Evolutionary conservation across 1,140 invertebrate genomes (phyloP), one percentile per base, ranked within the genome.

Genomic region (Zaprionus lachaisei): DNA sequence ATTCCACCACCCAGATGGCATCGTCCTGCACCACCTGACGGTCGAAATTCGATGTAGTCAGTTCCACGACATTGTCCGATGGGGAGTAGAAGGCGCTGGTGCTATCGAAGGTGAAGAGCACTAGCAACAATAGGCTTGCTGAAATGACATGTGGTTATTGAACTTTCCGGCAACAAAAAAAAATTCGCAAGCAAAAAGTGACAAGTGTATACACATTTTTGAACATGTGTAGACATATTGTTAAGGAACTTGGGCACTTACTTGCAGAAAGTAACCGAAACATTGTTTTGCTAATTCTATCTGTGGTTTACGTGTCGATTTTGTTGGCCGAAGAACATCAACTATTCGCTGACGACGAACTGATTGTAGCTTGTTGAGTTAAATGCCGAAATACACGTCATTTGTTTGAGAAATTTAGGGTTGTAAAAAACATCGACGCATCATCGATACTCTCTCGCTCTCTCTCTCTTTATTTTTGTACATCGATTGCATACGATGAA

Each of bases 1-100:
- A 99, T 92, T 93, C 92, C 24, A 99, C 96, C 56, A 99, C 94
- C 98, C 98, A 99, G 54, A 99, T 93, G 83, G 96, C 95, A 94
- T 98, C 96, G 78, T 97, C 95, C 77, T 97, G 95, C 61, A 96
- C 94, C 9, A 99, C 98, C 85, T 96, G 93, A 78, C 94, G 95
- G 76, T 99, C 96, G 93, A 99, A 99, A 94, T 99, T 99, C 26
- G 94, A 94, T 6, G 96, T 95, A n/a, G 96, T 99, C 24, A 99
- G 94, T 80, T 99, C 97, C 9, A 99, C 94, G 6, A 99, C 98
- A 93, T 97, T 97, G 70, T 97, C 97, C 26, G 94, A 94, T 2
- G 96, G 94, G 12, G 96, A 94, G 91, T 99, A 99, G 68, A 99
- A 93, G 41, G 95, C 97, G 70, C 94, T 93, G 2, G 94, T 94